Conservation (phyloP, 2,113 vertebrate genomes). For the Syrrhaptes paradoxus region DNA sequence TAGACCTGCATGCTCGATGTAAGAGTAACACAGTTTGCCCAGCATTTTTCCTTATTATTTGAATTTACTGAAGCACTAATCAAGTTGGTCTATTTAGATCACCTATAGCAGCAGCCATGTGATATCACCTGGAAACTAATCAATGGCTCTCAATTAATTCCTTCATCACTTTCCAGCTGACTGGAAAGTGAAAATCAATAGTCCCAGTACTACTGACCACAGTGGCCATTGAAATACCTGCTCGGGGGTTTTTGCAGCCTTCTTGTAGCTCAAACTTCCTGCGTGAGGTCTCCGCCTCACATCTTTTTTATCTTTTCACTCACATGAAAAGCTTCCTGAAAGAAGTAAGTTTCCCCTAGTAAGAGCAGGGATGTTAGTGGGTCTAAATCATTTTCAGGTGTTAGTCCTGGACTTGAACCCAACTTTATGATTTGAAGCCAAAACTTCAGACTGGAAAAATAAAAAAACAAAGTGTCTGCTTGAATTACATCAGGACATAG, state of each 20-base stretch:
- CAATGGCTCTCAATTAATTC: background rate
- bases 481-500: background rate
- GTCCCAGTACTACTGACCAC: background rate
- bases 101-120: background rate
- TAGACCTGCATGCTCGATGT: rapidly evolving
- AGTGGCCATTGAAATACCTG: background rate
- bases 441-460: background rate
- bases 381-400: background rate
- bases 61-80: background rate
- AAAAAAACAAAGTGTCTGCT: background rate
- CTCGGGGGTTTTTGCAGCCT: background rate
- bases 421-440: background rate
- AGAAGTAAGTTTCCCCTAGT: background rate
- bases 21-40: background rate
- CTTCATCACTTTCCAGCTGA: background rate
- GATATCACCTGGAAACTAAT: background rate
- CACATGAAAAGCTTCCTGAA: background rate
- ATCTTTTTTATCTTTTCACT: background rate
- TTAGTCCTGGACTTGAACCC: background rate
- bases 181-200: background rate
- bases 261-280: background rate
- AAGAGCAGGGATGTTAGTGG: background rate
- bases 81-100: background rate
- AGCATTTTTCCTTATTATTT: background rate
- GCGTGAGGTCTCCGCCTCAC: background rate